phyloP scores from a whole-genome alignment of 23 tunicate genomes.

The Aplidium turbinatum region DNA sequence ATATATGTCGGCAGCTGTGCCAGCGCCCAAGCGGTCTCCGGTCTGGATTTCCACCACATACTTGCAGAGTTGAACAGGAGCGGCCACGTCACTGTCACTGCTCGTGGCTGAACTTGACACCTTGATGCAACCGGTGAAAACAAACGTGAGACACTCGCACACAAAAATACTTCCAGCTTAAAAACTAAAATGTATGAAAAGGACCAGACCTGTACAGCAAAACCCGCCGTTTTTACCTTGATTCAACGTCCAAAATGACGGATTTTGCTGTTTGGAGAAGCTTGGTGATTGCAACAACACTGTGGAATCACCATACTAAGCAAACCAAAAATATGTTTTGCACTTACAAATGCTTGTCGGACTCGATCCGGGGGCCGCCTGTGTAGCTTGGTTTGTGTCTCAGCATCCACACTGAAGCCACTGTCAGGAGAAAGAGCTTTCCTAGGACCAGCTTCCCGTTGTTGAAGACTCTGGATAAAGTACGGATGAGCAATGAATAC shows the following conservation, averaged over 20 bases:
- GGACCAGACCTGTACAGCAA: too few species aligned
- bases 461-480: too few species aligned
- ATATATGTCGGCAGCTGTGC: slow-evolving; percentile 82
- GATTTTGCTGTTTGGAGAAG: too few species aligned
- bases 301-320: neutral
- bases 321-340: too few species aligned
- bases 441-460: slow-evolving; percentile 26
- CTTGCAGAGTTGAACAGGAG: slow-evolving; percentile 35
- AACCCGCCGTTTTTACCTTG: too few species aligned
- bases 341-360: slow-evolving; percentile 41
- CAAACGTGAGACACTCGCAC: too few species aligned
- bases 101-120: too few species aligned
- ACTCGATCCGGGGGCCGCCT: slow-evolving; percentile 9
- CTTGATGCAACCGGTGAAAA: too few species aligned
- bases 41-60: slow-evolving; percentile 57
- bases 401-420: slow-evolving; percentile 54
- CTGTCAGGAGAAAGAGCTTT: slow-evolving; percentile 50
- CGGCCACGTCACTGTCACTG: slow-evolving; percentile 32
- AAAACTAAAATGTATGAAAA: too few species aligned
- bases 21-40: slow-evolving; percentile 73
- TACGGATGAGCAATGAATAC: too few species aligned
- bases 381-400: slow-evolving; percentile 42
- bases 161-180: too few species aligned
- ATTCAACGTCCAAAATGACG: too few species aligned
- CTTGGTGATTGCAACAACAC: neutral